Percentiles rank a stretch among this genome's conserved stretches.
phyloP scores from a whole-genome alignment of 2,888 invertebrate genomes.

The Ariolimax columbianus region DNA sequence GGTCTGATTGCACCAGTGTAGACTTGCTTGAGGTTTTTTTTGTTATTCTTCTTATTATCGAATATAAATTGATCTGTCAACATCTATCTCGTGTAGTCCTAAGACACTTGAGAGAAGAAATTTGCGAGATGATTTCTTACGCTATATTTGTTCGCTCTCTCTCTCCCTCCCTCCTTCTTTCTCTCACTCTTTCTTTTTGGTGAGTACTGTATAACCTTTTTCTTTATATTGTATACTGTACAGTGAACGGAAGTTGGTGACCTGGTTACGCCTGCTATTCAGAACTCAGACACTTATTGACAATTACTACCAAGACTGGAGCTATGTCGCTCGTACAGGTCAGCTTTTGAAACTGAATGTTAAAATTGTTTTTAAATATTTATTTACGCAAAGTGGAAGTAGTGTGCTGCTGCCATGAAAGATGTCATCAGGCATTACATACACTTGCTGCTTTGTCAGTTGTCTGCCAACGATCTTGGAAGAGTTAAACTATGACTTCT shows the following conservation, averaged over 20 bases:
- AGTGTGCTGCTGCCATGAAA: too few relatives aligned
- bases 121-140: neutral
- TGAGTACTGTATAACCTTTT: neutral
- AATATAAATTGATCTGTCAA: neutral
- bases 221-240: conserved; percentile 68
- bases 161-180: too few relatives aligned
- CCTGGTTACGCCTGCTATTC: conserved; percentile 95
- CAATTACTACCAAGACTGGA: conserved; percentile 84
- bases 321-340: conserved; percentile 96
- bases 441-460: too few relatives aligned
- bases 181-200: too few relatives aligned
- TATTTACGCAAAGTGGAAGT: too few relatives aligned
- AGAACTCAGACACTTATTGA: conserved; percentile 84
- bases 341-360: conserved; percentile 80
- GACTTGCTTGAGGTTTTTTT: too few relatives aligned
- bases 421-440: too few relatives aligned
- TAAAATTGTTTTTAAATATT: neutral
- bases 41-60: neutral
- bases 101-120: neutral
- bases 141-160: too few relatives aligned
- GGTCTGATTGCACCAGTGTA: too few relatives aligned
- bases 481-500: too few relatives aligned
- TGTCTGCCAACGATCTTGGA: too few relatives aligned
- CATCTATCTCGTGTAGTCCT: neutral
- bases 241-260: conserved; percentile 92